Evolutionary conservation across 2,888 invertebrate species (phyloP).

Genomic region (Apamea anceps): DNA sequence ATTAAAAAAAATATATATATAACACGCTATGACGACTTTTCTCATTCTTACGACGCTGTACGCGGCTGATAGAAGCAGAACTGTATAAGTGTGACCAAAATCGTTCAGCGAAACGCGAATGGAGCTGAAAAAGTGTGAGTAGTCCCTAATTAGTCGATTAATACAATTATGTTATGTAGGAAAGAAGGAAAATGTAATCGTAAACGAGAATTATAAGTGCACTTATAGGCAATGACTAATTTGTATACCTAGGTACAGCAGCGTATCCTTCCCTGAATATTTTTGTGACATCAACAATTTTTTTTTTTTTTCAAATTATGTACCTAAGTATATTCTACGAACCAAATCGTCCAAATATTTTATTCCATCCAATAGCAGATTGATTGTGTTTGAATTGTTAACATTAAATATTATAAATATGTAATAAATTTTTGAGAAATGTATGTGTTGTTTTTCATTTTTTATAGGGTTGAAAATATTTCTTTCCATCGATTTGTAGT

Average conservation of each 20-base stretch:
- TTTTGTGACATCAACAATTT: not conserved
- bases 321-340: not conserved
- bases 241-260: not conserved
- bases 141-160: no score
- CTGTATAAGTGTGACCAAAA: no score
- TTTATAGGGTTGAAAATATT: not conserved
- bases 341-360: not conserved
- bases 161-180: not conserved
- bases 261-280: not conserved
- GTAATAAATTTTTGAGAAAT: conserved; percentile 30
- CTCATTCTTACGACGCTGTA: no score
- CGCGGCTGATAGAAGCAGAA: no score
- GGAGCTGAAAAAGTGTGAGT: no score
- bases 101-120: no score
- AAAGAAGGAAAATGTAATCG: not conserved
- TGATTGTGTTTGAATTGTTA: conserved; percentile 20
- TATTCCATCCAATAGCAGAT: conserved; percentile 28
- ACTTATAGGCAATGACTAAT: conserved; percentile 6
- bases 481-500: not conserved
- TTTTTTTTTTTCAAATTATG: not conserved
- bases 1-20: no score
- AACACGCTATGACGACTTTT: no score
- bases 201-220: conserved; percentile 14
- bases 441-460: not conserved
- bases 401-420: conserved; percentile 17